Base-by-base conservation (phyloP, 2,888 invertebrate genomes). In the Lithodes maja region DNA sequence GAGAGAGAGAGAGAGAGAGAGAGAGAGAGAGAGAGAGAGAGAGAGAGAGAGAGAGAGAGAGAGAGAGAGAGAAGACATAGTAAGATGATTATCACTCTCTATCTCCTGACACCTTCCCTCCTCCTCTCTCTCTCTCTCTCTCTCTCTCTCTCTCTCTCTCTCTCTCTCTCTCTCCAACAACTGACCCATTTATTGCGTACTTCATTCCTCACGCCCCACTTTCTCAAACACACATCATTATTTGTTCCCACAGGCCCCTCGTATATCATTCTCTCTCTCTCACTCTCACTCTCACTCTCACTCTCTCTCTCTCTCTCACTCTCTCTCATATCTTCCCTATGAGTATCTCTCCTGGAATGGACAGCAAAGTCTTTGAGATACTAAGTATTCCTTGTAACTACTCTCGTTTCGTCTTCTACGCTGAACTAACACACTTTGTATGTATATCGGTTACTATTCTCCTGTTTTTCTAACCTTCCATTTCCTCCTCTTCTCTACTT, bases 91-190 rank as follows among this genome's bases (percentile, higher is more conserved):
- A n/a, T n/a, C n/a, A n/a, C n/a, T n/a, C n/a, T n/a, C n/a, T n/a
- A n/a, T n/a, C n/a, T n/a, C n/a, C n/a, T n/a, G n/a, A n/a, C n/a
- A n/a, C n/a, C n/a, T n/a, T n/a, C n/a, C n/a, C n/a, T n/a, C n/a
- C n/a, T n/a, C n/a, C 2, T 77, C 52, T 7, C 77, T 33, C 17
- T 33, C 77, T 7, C 7, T 33, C 77, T 33, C 17, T 33, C 77
- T n/a, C 17, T 77, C 77, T 33, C 49, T 77, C 77, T 15, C n/a
- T 77, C 17, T 77, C 77, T 33, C 77, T 77, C 17, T 77, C 77
- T 77, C 2, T 77, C 77, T 77, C 2, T 77, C 77, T 77, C n/a
- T 77, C 17, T 77, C 61, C 0, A 61, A 7, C 61, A 33, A 33
- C 33, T 33, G 33, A 33, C 33, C 33, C 33, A 33, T 33, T 33